Evolutionary conservation across 2,888 invertebrate genomes (phyloP).

Genomic region (Himalopsyche anomala): DNA sequence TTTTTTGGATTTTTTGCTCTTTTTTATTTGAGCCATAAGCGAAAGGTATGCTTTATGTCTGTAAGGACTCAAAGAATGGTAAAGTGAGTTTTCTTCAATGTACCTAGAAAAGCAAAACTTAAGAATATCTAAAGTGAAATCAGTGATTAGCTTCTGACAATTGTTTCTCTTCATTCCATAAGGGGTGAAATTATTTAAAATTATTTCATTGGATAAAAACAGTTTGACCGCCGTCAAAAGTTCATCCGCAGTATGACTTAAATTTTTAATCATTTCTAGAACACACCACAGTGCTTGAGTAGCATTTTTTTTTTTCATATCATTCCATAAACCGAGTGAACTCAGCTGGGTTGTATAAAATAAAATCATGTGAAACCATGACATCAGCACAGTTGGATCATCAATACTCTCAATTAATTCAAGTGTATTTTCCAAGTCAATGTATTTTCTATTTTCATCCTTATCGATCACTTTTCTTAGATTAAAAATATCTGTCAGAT

Average conservation of each 20-base stretch:
- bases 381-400: conserved; percentile 63
- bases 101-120: conserved; percentile 69
- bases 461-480: conserved; percentile 13
- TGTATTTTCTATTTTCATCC: not conserved
- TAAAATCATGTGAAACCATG: conserved; percentile 58
- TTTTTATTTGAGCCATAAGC: conserved; percentile 73
- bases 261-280: conserved; percentile 23
- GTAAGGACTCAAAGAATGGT: conserved; percentile 73
- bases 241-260: not conserved
- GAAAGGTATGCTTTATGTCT: conserved; percentile 76
- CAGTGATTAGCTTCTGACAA: conserved; percentile 70
- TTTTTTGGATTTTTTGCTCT: conserved; percentile 72
- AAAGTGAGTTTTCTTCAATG: conserved; percentile 49
- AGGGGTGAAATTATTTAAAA: conserved; percentile 72
- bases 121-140: conserved; percentile 71
- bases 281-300: conserved; percentile 44
- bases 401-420: conserved; percentile 63
- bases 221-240: conserved; percentile 42
- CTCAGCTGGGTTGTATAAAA: conserved; percentile 59
- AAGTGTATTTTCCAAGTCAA: conserved; percentile 11
- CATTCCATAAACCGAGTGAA: conserved; percentile 50
- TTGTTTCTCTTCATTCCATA: conserved; percentile 70
- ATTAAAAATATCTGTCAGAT: conserved; percentile 70
- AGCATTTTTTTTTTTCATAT: conserved; percentile 57
- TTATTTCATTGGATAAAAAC: conserved; percentile 52